phyloP scores from a whole-genome alignment of 2,113 vertebrate species.

The Tenrec ecaudatus region DNA sequence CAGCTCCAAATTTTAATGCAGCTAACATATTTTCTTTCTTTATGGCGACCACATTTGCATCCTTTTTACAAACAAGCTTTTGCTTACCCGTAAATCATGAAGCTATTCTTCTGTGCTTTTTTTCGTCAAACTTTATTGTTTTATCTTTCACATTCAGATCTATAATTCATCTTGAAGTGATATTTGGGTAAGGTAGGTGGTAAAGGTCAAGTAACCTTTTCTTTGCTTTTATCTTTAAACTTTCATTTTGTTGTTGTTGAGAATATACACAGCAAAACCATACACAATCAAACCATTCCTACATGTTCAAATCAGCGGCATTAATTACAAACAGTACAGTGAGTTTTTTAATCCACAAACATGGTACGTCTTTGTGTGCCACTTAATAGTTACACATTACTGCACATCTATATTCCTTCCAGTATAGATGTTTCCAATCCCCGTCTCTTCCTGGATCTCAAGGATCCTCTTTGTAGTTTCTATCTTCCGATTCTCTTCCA shows the following conservation, averaged over 20 bases:
- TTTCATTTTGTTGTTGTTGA: background rate
- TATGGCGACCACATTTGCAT: background rate
- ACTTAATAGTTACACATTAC: background rate
- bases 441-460: background rate
- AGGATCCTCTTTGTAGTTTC: constrained; percentile 42
- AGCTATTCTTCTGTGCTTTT: background rate
- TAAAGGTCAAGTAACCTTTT: background rate
- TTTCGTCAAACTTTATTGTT: constrained; percentile 28
- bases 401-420: background rate
- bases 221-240: background rate
- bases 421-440: background rate
- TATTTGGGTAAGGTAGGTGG: background rate
- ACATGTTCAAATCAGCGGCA: background rate
- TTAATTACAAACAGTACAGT: background rate
- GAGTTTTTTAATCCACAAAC: background rate
- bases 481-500: background rate
- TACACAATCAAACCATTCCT: background rate
- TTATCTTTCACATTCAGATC: constrained; percentile 1
- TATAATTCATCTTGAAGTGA: background rate
- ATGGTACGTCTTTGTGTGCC: background rate
- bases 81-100: background rate
- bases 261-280: background rate
- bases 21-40: background rate
- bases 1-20: background rate
- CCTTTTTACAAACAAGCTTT: background rate